Conservation (phyloP, 2,113 vertebrate species). For the Caranx melampygus region DNA sequence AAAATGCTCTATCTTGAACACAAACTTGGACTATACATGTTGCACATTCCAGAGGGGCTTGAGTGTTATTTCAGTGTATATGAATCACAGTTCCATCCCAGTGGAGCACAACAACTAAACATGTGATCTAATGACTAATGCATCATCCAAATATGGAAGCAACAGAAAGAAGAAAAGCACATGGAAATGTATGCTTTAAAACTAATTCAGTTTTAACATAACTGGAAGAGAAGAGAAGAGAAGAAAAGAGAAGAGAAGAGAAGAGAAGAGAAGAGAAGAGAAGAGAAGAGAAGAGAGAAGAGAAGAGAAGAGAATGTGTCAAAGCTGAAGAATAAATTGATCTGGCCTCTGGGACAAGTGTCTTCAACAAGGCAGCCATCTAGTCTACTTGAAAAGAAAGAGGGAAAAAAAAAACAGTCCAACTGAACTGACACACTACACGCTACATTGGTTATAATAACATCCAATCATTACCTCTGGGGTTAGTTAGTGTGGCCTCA, state of each 20-base stretch:
- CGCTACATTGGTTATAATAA: constrained; percentile 2
- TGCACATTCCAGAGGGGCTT: constrained; percentile 4
- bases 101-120: constrained; percentile 46
- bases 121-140: constrained; percentile 64
- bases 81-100: constrained; percentile 52
- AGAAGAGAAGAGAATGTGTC: constrained; percentile 42
- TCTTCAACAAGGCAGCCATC: neutral
- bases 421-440: neutral
- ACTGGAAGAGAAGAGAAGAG: constrained; percentile 35
- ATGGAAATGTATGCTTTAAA: constrained; percentile 6
- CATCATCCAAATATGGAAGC: constrained; percentile 44
- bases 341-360: constrained; percentile 32
- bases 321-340: constrained; percentile 65
- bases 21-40: neutral
- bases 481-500: constrained; percentile 95
- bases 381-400: constrained; percentile 16
- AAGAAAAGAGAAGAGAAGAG: constrained; percentile 4
- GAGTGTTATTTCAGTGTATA: constrained; percentile 46
- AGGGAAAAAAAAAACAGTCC: constrained; percentile 4
- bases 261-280: constrained; percentile 35
- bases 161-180: constrained; percentile 28
- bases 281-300: constrained; percentile 41
- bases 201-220: constrained; percentile 14
- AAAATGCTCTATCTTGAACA: constrained; percentile 10
- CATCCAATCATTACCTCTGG: constrained; percentile 87